Evolutionary conservation across 2,888 invertebrate genomes (phyloP).

Genomic region (Anthoptus insignis): DNA sequence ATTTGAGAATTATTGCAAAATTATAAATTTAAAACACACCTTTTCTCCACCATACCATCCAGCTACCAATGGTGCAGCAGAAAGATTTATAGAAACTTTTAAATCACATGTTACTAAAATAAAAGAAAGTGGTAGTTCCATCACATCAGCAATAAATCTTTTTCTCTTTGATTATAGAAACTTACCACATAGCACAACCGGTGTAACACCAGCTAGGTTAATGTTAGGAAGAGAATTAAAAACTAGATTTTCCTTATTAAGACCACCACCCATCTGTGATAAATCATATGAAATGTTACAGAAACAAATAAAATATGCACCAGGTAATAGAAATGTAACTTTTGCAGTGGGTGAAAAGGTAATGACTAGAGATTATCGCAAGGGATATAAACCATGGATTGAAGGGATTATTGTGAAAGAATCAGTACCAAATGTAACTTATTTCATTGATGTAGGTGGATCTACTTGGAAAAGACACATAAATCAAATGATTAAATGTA

Average conservation of each 20-base stretch:
- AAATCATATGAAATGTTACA: conserved; percentile 6
- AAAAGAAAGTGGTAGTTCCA: too few relatives aligned
- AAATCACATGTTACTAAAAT: not conserved
- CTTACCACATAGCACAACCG: too few relatives aligned
- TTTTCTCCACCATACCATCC: conserved; percentile 44
- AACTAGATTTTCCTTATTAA: not conserved
- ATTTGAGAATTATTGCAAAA: conserved; percentile 44
- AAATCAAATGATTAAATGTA: too few relatives aligned
- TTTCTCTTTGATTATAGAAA: too few relatives aligned
- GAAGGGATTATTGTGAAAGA: too few relatives aligned
- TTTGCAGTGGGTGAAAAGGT: conserved; percentile 1
- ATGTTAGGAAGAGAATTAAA: not conserved
- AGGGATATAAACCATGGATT: too few relatives aligned
- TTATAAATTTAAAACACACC: conserved; percentile 32
- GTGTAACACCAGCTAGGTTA: too few relatives aligned
- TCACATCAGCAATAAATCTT: too few relatives aligned
- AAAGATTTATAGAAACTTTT: conserved; percentile 45
- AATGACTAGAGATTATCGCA: not conserved
- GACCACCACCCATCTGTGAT: not conserved
- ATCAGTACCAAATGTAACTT: too few relatives aligned
- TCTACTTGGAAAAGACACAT: too few relatives aligned
- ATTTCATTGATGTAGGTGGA: too few relatives aligned
- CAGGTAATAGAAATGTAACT: not conserved
- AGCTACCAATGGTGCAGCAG: conserved; percentile 43
- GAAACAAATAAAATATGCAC: not conserved